Evolutionary conservation across 2,888 invertebrate species (phyloP), one percentile per base, ranked within the genome.

Genomic region (Drosophila rellima): DNA sequence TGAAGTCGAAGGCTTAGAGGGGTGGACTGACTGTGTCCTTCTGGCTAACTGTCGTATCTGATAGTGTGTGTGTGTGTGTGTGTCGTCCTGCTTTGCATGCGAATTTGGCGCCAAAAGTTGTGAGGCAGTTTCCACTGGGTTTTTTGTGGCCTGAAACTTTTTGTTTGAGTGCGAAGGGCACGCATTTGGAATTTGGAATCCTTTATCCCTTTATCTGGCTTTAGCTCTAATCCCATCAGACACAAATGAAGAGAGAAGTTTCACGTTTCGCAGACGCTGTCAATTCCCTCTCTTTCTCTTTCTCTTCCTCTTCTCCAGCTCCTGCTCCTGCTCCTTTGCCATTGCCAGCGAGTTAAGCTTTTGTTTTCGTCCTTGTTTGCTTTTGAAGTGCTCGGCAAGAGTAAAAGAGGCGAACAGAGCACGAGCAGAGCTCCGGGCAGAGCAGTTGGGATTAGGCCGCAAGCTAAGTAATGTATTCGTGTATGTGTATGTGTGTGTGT

Each of bases 131-230:
- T 42, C n/a, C 55, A 31, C 26, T 20, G 42, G 20, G 37, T 4
- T 7, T n/a, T 42, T 77, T 60, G 71, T 45, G 60, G 57, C 40
- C 60, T 64, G 50, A 64, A 74, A 57, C 60, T 76, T 75, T 69
- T 75, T 69, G 20, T 18, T 39, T 31, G 37, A 44, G 54, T 26
- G 51, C 29, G 44, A 7, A 42, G 61, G 26, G 35, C 73, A 85
- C 73, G 89, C 87, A 86, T 86, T 85, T 60, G 59, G 76, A 74
- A 85, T 89, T 78, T 75, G 79, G 87, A 91, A 91, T 92, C 89
- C 91, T 90, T 92, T 92, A 92, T 92, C 92, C 92, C 89, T 91
- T 92, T 92, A 92, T 92, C 92, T 92, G 92, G 92, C 92, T 92
- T 92, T 92, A 88, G 81, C 83, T 89, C 84, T 92, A 92, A 92